Evolutionary conservation across 2,888 invertebrate species (phyloP), one percentile per base, ranked within the genome.

Genomic region (Catocala nupta): DNA sequence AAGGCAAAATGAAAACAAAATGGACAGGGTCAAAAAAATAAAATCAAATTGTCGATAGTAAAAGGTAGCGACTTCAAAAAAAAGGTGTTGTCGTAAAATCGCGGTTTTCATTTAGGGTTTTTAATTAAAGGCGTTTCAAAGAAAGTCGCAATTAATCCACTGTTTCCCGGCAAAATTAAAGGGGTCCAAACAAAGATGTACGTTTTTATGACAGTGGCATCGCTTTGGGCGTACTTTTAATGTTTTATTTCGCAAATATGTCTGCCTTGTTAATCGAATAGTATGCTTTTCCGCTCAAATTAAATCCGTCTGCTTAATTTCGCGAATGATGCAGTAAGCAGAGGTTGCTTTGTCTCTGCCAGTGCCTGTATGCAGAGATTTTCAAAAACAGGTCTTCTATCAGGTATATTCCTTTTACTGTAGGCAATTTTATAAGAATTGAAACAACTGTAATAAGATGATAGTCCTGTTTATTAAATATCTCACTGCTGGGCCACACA

Each of bases 91-190:
- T 82, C 81, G 81, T 85, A 81, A 87, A 86, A 88, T 82, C 80
- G 83, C 80, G 85, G 84, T 84, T 82, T 86, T 82, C 83, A 84
- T 88, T 88, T 85, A 85, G 82, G 85, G 85, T 83, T 90, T 89
- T 90, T 91, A 90, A 91, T 91, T 91, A 90, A 90, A 89, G 83
- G 84, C 83, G 81, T 81, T 81, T 79, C 75, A 75, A 73, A 78
- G 81, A 77, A 78, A 84, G 80, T 71, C 78, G 71, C 81, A 85
- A 87, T 90, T 90, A 90, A 90, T 90, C 87, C 85, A 82, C 77
- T 85, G 90, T 86, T 89, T 82, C 82, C 72, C 78, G 77, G 76
- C 77, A 78, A 88, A 86, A 90, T 88, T 87, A 88, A 86, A 87
- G 81, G 25, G 85, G 81, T 79, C 78, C 77, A 70, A 50, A 9